These are phyloP conservation scores for Dermochelys coriacea DNA, from an alignment of 2,797 vertebrate species.

Conservation along the genomic window DNA sequence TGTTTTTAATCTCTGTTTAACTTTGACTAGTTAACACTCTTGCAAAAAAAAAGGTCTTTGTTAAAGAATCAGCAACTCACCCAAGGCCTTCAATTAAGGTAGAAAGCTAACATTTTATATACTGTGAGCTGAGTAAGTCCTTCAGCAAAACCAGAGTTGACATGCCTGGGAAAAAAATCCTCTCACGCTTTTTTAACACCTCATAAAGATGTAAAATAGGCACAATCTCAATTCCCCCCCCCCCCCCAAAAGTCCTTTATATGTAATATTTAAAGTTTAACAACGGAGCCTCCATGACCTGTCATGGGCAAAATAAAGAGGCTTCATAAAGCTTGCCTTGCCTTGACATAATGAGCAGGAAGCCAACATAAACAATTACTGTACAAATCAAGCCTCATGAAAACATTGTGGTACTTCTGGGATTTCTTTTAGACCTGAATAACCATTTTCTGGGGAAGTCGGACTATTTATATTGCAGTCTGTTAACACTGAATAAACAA, in stretches of 20 bases:
- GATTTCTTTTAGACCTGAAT: slow-evolving; percentile 54
- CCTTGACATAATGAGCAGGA: slow-evolving; percentile 17
- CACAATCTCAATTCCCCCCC: not conserved
- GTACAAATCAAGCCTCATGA: slow-evolving; percentile 42
- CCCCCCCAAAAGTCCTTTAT: not conserved
- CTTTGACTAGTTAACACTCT: not conserved
- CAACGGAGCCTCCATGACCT: not conserved
- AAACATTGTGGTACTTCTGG: slow-evolving; percentile 40
- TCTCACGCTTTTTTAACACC: not conserved
- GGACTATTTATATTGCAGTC: slow-evolving; percentile 12
- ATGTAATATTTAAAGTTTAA: not conserved
- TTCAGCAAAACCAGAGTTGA: slow-evolving; percentile 10
- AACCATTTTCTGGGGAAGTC: slow-evolving; percentile 50
- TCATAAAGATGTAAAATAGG: not conserved
- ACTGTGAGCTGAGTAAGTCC: not conserved
- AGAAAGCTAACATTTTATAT: not conserved
- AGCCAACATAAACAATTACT: slow-evolving; percentile 63
- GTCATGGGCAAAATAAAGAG: slow-evolving; percentile 32
- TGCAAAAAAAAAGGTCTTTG: not conserved
- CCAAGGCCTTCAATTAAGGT: not conserved
- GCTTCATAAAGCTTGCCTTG: not conserved
- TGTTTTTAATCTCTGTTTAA: not conserved
- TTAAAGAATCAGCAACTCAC: not conserved
- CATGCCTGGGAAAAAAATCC: not conserved
- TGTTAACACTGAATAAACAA: slow-evolving; percentile 50